These are phyloP conservation scores for Capra hircus DNA, from an alignment of 2,113 vertebrate genomes.

Conservation along the genomic window DNA sequence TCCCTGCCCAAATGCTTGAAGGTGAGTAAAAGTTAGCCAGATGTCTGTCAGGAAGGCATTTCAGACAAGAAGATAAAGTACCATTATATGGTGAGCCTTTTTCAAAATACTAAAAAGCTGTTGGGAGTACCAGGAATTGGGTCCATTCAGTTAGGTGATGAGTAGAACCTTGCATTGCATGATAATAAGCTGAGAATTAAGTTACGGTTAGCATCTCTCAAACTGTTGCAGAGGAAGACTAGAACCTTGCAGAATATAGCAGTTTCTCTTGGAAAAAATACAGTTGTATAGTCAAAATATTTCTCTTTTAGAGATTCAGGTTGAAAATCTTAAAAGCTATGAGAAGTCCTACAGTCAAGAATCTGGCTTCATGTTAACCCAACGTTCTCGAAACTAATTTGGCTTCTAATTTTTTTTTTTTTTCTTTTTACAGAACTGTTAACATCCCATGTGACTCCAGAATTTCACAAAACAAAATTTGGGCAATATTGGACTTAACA, in stretches of 20 bases:
- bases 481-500: not conserved
- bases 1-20: not conserved
- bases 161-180: not conserved
- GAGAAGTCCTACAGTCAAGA: not conserved
- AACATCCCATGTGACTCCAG: not conserved
- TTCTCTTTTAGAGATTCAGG: not conserved
- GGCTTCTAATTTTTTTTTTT: not conserved
- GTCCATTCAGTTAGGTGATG: not conserved
- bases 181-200: not conserved
- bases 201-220: not conserved
- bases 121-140: not conserved
- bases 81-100: not conserved
- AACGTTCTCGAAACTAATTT: not conserved
- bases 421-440: not conserved
- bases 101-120: not conserved
- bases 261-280: not conserved
- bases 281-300: not conserved
- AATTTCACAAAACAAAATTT: conserved; percentile 24
- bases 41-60: not conserved
- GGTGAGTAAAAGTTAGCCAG: not conserved
- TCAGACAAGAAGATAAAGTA: not conserved
- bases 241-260: not conserved
- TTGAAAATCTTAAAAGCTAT: not conserved
- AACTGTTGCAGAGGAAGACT: not conserved
- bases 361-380: not conserved